Percentiles rank a stretch among this genome's conserved stretches.
Evolutionary conservation across 2,113 vertebrate genomes (phyloP).

Genomic region (Strigops habroptila): DNA sequence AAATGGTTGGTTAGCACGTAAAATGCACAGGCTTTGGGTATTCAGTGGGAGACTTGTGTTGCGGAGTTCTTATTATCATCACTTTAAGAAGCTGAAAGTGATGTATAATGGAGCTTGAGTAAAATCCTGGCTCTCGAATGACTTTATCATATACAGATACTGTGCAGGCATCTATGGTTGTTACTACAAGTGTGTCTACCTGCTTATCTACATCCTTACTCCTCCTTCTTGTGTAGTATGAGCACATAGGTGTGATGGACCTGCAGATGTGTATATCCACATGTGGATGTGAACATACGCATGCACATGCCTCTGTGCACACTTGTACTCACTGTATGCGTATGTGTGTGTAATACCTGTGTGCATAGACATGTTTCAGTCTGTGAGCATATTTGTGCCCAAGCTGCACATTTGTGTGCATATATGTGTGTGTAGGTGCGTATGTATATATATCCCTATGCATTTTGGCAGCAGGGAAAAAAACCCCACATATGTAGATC

Average conservation of each 20-base stretch:
- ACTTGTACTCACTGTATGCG: accelerated
- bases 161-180: not conserved
- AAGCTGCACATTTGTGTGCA: not conserved
- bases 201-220: not conserved
- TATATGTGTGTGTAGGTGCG: not conserved
- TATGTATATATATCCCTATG: not conserved
- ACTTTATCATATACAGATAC: accelerated
- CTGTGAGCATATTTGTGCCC: not conserved
- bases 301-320: not conserved
- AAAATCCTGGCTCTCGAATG: not conserved
- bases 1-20: not conserved
- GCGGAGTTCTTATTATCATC: not conserved
- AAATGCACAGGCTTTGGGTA: not conserved
- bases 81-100: not conserved
- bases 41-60: not conserved
- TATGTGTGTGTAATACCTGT: not conserved
- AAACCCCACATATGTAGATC: not conserved
- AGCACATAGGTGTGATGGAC: not conserved
- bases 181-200: not conserved
- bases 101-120: accelerated
- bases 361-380: not conserved
- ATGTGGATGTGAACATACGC: accelerated
- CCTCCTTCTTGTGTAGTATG: not conserved
- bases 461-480: not conserved
- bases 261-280: no score